Conservation (phyloP, 2,888 invertebrate genomes). For the Phorcus lineatus region DNA sequence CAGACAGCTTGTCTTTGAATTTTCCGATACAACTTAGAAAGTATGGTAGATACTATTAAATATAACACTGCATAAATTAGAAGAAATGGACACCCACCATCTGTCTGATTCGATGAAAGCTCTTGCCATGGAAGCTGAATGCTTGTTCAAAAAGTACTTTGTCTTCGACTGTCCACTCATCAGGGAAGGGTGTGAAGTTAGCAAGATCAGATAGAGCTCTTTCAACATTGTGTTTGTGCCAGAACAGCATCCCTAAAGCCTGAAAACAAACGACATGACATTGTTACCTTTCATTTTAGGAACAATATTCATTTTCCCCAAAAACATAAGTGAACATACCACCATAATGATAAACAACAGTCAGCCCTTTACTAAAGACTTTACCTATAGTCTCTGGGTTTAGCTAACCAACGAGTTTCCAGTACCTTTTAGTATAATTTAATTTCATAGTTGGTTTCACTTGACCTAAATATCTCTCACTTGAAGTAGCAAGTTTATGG, state of each 20-base stretch:
- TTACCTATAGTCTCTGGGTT: too few relatives aligned
- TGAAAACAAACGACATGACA: conserved; percentile 47
- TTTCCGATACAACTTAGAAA: not conserved
- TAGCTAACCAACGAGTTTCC: too few relatives aligned
- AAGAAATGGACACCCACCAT: conserved; percentile 83
- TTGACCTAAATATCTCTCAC: too few relatives aligned
- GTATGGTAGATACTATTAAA: too few relatives aligned
- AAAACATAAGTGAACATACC: too few relatives aligned
- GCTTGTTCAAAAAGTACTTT: conserved; percentile 98
- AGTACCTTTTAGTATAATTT: too few relatives aligned
- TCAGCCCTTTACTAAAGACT: too few relatives aligned
- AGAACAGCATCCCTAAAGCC: conserved; percentile 97
- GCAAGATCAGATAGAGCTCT: conserved; percentile 93
- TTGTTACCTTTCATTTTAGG: not conserved
- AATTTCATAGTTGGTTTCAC: too few relatives aligned
- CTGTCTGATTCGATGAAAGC: conserved; percentile 96
- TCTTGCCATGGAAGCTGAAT: conserved; percentile 98
- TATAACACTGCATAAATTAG: too few relatives aligned
- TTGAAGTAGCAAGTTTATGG: too few relatives aligned
- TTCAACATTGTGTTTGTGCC: conserved; percentile 97
- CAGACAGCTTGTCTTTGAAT: too few relatives aligned
- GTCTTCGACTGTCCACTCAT: conserved; percentile 98
- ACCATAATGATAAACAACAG: too few relatives aligned
- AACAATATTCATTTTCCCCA: not conserved
- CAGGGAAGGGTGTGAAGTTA: conserved; percentile 97